Percentiles rank a stretch among this genome's conserved stretches.
Evolutionary conservation across 2,113 vertebrate genomes (phyloP).

Genomic region (Alethe castanea): DNA sequence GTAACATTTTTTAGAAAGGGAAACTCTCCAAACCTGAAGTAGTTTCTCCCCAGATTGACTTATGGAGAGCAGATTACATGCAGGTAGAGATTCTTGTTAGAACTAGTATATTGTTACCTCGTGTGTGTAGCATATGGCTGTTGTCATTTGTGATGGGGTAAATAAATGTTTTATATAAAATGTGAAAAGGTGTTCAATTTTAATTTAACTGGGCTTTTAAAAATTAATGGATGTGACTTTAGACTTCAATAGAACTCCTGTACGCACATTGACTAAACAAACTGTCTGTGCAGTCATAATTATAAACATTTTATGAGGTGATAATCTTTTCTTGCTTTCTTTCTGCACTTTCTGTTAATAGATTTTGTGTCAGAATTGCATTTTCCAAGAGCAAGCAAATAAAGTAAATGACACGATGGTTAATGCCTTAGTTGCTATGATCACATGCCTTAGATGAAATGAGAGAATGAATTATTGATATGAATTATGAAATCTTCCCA

Average conservation of each 20-base stretch:
- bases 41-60: not conserved
- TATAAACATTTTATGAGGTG: constrained; percentile 31
- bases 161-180: not conserved
- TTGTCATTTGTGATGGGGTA: not conserved
- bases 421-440: not conserved
- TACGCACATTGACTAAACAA: not conserved
- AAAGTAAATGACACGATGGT: not conserved
- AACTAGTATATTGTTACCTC: not conserved
- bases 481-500: not conserved
- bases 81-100: not conserved
- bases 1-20: not conserved
- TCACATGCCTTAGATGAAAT: not conserved
- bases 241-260: not conserved
- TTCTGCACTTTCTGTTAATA: not conserved
- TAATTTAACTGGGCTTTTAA: constrained; percentile 7
- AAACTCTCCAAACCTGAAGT: not conserved
- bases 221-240: constrained; percentile 10
- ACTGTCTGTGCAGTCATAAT: not conserved
- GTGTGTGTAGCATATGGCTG: not conserved
- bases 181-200: not conserved
- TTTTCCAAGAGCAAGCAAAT: not conserved
- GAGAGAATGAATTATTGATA: not conserved
- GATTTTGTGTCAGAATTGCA: not conserved
- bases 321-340: not conserved
- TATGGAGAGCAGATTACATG: not conserved